Percentiles rank a stretch among this genome's conserved stretches.
These are phyloP conservation scores for Epistrophe eligans DNA, from an alignment of 2,888 invertebrate species.

Conservation along the genomic window DNA sequence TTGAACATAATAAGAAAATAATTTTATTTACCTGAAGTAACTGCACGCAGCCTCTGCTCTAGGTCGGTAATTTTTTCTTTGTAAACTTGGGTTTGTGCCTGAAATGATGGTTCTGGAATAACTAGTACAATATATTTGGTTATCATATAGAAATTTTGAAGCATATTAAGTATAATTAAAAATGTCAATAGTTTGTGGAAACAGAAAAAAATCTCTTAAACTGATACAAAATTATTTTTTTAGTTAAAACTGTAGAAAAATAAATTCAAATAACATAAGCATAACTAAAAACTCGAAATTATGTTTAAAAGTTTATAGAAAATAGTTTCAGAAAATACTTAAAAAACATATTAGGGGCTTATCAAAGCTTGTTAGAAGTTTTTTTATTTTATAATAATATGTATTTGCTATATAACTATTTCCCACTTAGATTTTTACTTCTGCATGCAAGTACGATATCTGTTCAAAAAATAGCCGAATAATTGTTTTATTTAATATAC, in stretches of 20 bases:
- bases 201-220: not conserved
- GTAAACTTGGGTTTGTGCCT: constrained; percentile 83
- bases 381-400: too few relatives aligned
- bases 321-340: too few relatives aligned
- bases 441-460: too few relatives aligned
- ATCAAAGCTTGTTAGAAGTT: too few relatives aligned
- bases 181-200: not conserved
- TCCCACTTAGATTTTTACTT: too few relatives aligned
- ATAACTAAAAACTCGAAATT: too few relatives aligned
- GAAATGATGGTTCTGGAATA: constrained; percentile 67
- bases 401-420: too few relatives aligned
- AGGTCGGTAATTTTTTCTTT: constrained; percentile 82
- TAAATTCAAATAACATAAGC: not conserved
- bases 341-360: too few relatives aligned
- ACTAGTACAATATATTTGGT: constrained; percentile 67
- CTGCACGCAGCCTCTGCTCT: constrained; percentile 80
- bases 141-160: constrained; percentile 47
- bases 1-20: constrained; percentile 16
- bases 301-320: too few relatives aligned
- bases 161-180: constrained; percentile 11
- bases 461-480: too few relatives aligned
- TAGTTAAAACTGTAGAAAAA: too few relatives aligned
- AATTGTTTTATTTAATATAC: too few relatives aligned
- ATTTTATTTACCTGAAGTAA: constrained; percentile 78
- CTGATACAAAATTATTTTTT: not conserved